Evolutionary conservation across 1,140 invertebrate species (phyloP), one percentile per base, ranked within the genome.

Genomic region (Teleopsis dalmanni): DNA sequence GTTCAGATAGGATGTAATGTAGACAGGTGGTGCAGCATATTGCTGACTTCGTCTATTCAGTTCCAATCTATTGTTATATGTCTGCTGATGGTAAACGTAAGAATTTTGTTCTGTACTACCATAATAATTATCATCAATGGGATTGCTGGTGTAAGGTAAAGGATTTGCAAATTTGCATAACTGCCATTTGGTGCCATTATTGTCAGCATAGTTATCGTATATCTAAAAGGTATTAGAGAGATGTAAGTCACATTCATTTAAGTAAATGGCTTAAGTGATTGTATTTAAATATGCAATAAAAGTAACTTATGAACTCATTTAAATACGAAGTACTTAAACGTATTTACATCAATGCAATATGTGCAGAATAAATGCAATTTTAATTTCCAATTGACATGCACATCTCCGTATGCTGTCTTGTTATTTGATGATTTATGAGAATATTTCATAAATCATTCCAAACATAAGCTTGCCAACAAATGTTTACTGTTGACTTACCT

Each of bases 201-300:
- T 69, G 50, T 81, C 81, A 0, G 79, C 78, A 60, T 84, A 84
- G 48, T 76, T 81, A 62, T 85, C 82, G 47, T 72, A 74, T 11
- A 76, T 71, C 75, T 76, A 23, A 50, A 31, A 34, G 36, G 40
- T 36, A 51, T 46, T 35, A 21, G 3, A 47, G 16, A 14, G 4
- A 11, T 36, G n/a, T 33, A n/a, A n/a, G n/a, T n/a, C n/a, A n/a
- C n/a, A n/a, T n/a, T n/a, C n/a, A n/a, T n/a, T n/a, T n/a, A n/a
- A n/a, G n/a, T n/a, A n/a, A n/a, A n/a, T n/a, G n/a, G n/a, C n/a
- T n/a, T n/a, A n/a, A n/a, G n/a, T n/a, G n/a, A n/a, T n/a, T n/a
- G n/a, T n/a, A n/a, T n/a, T n/a, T n/a, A n/a, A n/a, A n/a, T n/a
- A n/a, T n/a, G n/a, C n/a, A n/a, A n/a, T n/a, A n/a, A n/a, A n/a